Base-by-base conservation (phyloP, 2,797 vertebrate species). In the Rhinophrynus dorsalis region DNA sequence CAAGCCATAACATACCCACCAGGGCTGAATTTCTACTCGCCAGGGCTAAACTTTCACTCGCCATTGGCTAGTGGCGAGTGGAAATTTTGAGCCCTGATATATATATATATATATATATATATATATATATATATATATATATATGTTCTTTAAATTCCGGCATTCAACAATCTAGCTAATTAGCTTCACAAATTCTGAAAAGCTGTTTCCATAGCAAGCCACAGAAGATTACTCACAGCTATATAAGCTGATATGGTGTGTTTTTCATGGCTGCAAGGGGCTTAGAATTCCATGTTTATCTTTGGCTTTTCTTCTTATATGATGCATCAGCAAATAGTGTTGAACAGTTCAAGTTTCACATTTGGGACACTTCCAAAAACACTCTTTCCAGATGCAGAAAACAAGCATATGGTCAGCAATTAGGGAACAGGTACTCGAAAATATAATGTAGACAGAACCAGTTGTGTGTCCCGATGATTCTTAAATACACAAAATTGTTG, bases 151-250 rank as follows among this genome's bases (percentile, higher is more conserved):
- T 48, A 73, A 73, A 72, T 64, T 64, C 54, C 50, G 68, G 32
- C 44, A 44, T 65, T 67, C 67, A 55, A 47, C 55, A 74, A 67
- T 37, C 70, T 60, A 37, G 55, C 68, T 74, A 67, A 74, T 67
- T 73, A 66, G 61, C 62, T 62, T 60, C 42, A 48, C 63, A 60
- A 62, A 74, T 74, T 74, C 55, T 67, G 40, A 56, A 67, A 47
- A 55, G 29, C 56, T 74, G 63, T 62, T 74, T 74, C 65, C 40
- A 67, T 68, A 67, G 58, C 38, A 67, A 68, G 57, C 48, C 64
- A 68, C 60, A 74, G 70, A 73, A 73, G 61, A 74, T 66, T 74
- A 74, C 70, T 67, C 70, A 66, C 71, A 74, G 65, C 63, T 67
- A 67, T 74, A 74, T 67, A 74, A 74, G 71, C 56, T 67, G 38